Evolutionary conservation across 2,888 invertebrate genomes (phyloP), one percentile per base, ranked within the genome.

Genomic region (Salticus scenicus): DNA sequence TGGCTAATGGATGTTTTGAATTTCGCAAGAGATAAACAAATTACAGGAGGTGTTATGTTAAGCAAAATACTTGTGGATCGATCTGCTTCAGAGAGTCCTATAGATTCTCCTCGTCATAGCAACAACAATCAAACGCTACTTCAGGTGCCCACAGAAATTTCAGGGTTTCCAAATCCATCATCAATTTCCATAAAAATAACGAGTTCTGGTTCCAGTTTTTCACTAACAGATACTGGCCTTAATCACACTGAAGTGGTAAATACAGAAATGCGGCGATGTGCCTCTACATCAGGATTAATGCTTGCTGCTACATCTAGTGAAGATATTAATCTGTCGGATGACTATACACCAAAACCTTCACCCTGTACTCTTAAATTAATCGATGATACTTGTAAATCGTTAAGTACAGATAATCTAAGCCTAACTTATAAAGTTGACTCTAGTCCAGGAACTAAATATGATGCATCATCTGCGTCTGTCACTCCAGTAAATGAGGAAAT

Each of bases 1-100:
- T 99, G 99, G 99, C 93, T 99, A 20, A 96, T 98, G 94, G 98
- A 98, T 90, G 95, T 98, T 7, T 97, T 99, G 77, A 95, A 96
- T 0, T 97, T 97, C 90, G 98, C 98, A 0, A 93, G 99, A 87
- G 98, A 98, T 90, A 94, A 95, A 86, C 88, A 89, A 57, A 89
- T 89, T 76, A 90, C 89, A 24, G 92, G 92, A 30, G 90, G 92
- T 66, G 90, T 91, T 4, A 89, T 92, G n/a, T 88, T 20, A 12
- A 33, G 41, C 14, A 24, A 12, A 12, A 31, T 84, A n/a, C 69
- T 78, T 7, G 33, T 74, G 0, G 82, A 85, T 12, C 71, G 57
- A 24, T 80, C 79, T 2, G 79, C 87, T 2, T 69, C 64, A 17
- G 27, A 37, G 7, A 73, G 67, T 20, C 86, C 85, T 8, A 41